These are phyloP conservation scores for Eupelmus urozonus DNA, from an alignment of 2,888 invertebrate genomes.

Conservation along the genomic window DNA sequence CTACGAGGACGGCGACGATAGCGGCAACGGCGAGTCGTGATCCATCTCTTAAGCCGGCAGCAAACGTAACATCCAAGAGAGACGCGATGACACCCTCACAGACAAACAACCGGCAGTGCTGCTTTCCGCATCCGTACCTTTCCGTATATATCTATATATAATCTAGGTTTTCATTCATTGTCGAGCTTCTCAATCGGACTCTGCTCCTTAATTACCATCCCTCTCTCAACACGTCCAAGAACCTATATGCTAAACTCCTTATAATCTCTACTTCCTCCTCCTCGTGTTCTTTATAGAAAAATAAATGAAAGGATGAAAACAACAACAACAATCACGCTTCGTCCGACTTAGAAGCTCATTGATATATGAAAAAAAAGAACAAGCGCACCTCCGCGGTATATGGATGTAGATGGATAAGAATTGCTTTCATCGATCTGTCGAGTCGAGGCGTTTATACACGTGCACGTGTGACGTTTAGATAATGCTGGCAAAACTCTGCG, in stretches of 20 bases:
- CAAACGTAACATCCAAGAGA: slow-evolving; percentile 1
- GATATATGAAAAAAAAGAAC: slow-evolving; percentile 6
- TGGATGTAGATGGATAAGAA: slow-evolving; percentile 19
- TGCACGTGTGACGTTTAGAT: not conserved
- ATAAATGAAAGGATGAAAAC: not conserved
- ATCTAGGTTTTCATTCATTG: slow-evolving; percentile 36
- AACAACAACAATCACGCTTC: not conserved
- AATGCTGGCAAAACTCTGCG: not conserved
- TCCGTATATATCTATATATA: slow-evolving; percentile 37
- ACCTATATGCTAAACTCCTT: not conserved
- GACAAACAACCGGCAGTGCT: slow-evolving; percentile 19
- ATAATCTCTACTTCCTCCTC: not conserved
- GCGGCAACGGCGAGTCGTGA: slow-evolving; percentile 95
- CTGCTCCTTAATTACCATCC: not conserved
- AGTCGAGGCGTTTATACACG: not conserved
- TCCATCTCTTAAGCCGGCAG: slow-evolving; percentile 73
- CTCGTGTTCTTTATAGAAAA: slow-evolving; percentile 1
- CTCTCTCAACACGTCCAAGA: not conserved
- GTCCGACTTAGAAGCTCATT: slow-evolving; percentile 31
- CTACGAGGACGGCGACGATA: slow-evolving; percentile 89
- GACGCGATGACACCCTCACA: slow-evolving; percentile 5
- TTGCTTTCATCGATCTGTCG: slow-evolving; percentile 10
- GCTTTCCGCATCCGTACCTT: slow-evolving; percentile 38
- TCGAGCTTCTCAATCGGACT: slow-evolving; percentile 31
- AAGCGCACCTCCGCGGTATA: slow-evolving; percentile 7